Percentiles rank a stretch among this genome's conserved stretches.
These are phyloP conservation scores for Periplaneta americana DNA, from an alignment of 1,140 invertebrate species.

Conservation along the genomic window DNA sequence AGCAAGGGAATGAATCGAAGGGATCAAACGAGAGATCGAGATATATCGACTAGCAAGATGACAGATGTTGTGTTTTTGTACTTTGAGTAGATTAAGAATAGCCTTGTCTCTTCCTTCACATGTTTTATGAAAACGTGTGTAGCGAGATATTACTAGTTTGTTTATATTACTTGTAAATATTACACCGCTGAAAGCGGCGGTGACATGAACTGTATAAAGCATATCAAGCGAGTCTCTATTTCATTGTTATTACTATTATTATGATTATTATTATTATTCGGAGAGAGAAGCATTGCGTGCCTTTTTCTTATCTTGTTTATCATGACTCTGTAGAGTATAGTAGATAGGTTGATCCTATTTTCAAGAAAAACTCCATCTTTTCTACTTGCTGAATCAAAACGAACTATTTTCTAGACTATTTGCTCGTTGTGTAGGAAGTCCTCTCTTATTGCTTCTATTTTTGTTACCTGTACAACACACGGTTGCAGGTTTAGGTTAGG, in stretches of 20 bases:
- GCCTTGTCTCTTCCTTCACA: background rate
- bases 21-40: background rate
- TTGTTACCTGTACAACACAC: background rate
- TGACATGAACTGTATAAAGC: background rate
- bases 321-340: background rate
- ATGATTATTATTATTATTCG: background rate
- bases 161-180: background rate
- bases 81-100: background rate
- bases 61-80: background rate
- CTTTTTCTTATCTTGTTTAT: background rate
- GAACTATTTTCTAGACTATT: background rate
- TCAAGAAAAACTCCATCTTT: background rate
- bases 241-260: background rate
- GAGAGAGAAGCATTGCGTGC: background rate
- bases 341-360: background rate
- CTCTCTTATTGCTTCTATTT: background rate
- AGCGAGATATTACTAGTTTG: background rate
- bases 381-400: background rate
- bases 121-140: background rate
- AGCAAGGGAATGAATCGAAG: background rate
- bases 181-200: background rate
- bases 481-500: background rate
- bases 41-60: background rate
- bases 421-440: background rate
- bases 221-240: background rate